Evolutionary conservation across 35 echinoderm and acorn worm species (phyloP).

Genomic region (Apostichopus parvimensis): DNA sequence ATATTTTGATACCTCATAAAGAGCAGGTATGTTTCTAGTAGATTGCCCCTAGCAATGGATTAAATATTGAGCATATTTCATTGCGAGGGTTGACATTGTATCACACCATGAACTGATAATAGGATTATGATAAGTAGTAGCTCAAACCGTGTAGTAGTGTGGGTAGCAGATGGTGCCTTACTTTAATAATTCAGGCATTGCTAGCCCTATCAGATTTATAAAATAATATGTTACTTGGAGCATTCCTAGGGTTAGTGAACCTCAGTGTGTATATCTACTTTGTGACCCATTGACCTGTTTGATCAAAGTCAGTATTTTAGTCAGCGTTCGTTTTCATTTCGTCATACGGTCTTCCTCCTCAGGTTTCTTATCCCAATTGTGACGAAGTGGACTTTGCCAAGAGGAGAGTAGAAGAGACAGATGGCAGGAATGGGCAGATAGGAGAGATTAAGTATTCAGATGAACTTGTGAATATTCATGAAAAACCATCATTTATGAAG

Average conservation of each 20-base stretch:
- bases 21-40: too few species aligned
- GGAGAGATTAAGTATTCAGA: slow-evolving; percentile 43
- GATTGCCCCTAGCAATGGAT: not conserved
- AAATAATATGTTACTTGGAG: not conserved
- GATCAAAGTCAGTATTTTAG: not conserved
- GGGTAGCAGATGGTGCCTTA: too few species aligned
- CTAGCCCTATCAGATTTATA: not conserved
- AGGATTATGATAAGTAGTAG: not conserved
- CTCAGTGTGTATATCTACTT: not conserved
- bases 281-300: not conserved
- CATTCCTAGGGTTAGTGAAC: not conserved
- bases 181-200: too few species aligned
- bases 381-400: slow-evolving; percentile 11
- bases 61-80: not conserved
- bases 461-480: slow-evolving; percentile 25
- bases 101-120: not conserved
- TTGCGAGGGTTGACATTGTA: too few species aligned
- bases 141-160: too few species aligned
- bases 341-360: not conserved
- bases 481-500: slow-evolving; percentile 25
- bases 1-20: too few species aligned
- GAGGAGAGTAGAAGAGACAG: slow-evolving; percentile 20
- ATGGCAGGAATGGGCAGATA: slow-evolving; percentile 15
- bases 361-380: not conserved
- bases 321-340: too few species aligned